Evolutionary conservation across 2,113 vertebrate species (phyloP).

Genomic region (Vidua macroura): DNA sequence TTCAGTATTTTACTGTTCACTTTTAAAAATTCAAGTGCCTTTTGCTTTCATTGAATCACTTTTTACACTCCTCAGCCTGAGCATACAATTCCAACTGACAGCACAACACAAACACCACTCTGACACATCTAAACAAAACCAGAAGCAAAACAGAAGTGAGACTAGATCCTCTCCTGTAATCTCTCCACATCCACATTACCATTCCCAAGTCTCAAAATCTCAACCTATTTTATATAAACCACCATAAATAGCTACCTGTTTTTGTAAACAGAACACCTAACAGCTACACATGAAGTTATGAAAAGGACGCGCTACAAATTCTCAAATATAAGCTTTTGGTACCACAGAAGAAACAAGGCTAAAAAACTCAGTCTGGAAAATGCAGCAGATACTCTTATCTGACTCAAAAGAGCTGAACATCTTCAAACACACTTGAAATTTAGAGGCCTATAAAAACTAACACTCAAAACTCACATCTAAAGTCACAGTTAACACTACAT

Average conservation of each 20-base stretch:
- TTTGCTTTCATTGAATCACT: slow-evolving; percentile 4
- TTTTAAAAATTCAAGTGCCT: slow-evolving; percentile 2
- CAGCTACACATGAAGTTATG: not conserved
- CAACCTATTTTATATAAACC: not conserved
- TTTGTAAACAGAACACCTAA: not conserved
- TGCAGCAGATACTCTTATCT: not conserved
- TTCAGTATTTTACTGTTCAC: slow-evolving; percentile 37
- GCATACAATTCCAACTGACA: not conserved
- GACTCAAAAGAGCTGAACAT: not conserved
- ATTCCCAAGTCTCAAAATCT: not conserved
- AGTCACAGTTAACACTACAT: not conserved
- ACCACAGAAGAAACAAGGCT: not conserved
- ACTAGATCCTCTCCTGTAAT: not conserved
- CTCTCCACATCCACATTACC: not conserved
- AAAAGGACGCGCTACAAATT: not conserved
- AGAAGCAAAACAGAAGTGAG: not conserved
- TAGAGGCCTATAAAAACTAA: not conserved
- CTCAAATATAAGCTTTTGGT: not conserved
- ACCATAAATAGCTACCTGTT: not conserved
- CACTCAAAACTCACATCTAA: not conserved
- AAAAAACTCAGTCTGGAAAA: not conserved
- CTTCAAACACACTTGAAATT: not conserved
- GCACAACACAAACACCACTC: not conserved
- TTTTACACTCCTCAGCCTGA: slow-evolving; percentile 38
- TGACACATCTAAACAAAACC: not conserved